Percentiles rank a stretch among this genome's conserved stretches.
These are phyloP conservation scores for Neoitamus cyanurus DNA, from an alignment of 2,888 invertebrate genomes.

Conservation along the genomic window DNA sequence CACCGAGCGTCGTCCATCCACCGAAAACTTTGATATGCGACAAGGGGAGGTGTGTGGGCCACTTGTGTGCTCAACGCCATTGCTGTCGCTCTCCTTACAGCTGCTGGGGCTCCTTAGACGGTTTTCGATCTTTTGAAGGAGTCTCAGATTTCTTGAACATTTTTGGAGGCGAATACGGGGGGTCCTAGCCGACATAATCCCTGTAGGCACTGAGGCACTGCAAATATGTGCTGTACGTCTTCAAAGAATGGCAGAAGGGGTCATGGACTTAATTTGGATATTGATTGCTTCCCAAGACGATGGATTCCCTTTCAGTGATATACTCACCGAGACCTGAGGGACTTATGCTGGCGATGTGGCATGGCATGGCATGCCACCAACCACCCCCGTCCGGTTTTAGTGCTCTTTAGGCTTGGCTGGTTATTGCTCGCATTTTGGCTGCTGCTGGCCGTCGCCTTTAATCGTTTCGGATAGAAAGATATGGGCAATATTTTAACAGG, in stretches of 20 bases:
- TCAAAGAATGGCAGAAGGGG: background rate
- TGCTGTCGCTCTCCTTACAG: background rate
- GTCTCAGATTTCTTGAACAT: background rate
- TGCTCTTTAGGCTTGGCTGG: background rate
- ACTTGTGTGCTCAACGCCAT: background rate
- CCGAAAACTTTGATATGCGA: background rate
- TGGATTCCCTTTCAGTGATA: constrained; percentile 29
- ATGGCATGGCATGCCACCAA: no score
- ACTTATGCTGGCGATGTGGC: background rate
- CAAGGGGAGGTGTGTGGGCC: background rate
- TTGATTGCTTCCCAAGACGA: constrained; percentile 37
- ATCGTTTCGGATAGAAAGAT: background rate
- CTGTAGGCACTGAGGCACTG: background rate
- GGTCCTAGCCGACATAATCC: background rate
- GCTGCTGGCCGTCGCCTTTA: background rate
- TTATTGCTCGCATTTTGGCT: background rate
- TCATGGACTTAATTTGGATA: constrained; percentile 33
- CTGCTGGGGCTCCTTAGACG: constrained; percentile 8
- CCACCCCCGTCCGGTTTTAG: background rate
- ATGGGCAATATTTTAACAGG: background rate
- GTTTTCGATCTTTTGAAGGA: constrained; percentile 4
- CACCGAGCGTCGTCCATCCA: background rate
- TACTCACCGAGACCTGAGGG: background rate
- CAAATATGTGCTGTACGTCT: background rate
- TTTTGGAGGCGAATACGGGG: background rate